Conservation (phyloP, 2,113 vertebrate genomes). For the Ptilorrhoa leucosticta region DNA sequence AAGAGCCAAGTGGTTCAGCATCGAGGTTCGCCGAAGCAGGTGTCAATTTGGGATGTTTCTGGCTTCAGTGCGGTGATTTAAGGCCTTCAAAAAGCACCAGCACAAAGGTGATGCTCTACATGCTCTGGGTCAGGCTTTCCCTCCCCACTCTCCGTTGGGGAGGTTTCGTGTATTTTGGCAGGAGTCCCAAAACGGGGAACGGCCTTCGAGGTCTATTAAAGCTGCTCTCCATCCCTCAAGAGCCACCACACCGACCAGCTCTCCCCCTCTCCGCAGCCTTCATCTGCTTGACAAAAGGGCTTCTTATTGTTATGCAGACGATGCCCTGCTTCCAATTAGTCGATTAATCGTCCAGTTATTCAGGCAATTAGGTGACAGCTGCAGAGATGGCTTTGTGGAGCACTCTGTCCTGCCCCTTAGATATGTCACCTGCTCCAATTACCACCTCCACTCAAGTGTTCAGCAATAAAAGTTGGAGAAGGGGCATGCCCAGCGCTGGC, state of each 20-base stretch:
- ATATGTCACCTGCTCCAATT: slow-evolving; percentile 68
- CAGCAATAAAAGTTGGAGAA: slow-evolving; percentile 51
- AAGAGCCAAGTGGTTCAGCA: not conserved
- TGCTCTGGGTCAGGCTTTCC: not conserved
- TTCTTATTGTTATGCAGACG: slow-evolving; percentile 65
- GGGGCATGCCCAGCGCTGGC: not conserved
- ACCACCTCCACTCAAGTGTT: slow-evolving; percentile 64
- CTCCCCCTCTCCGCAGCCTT: slow-evolving; percentile 17
- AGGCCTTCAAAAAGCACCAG: not conserved
- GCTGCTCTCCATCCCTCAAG: not conserved
- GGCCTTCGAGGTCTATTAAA: not conserved
- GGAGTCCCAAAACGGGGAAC: not conserved
- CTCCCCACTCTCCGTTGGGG: not conserved
- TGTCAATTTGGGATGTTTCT: not conserved
- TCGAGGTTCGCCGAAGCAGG: not conserved
- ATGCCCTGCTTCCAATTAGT: slow-evolving; percentile 72
- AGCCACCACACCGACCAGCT: not conserved
- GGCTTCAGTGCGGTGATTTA: not conserved
- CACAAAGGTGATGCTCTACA: not conserved
- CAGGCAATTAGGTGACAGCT: slow-evolving; percentile 76
- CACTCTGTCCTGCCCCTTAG: slow-evolving; percentile 59
- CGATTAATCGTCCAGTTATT: slow-evolving; percentile 75
- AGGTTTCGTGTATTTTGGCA: not conserved
- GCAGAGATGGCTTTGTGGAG: slow-evolving; percentile 55
- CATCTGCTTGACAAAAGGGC: slow-evolving; percentile 60